Conservation (phyloP, 2,888 invertebrate genomes). For the Hypsopygia costalis region DNA sequence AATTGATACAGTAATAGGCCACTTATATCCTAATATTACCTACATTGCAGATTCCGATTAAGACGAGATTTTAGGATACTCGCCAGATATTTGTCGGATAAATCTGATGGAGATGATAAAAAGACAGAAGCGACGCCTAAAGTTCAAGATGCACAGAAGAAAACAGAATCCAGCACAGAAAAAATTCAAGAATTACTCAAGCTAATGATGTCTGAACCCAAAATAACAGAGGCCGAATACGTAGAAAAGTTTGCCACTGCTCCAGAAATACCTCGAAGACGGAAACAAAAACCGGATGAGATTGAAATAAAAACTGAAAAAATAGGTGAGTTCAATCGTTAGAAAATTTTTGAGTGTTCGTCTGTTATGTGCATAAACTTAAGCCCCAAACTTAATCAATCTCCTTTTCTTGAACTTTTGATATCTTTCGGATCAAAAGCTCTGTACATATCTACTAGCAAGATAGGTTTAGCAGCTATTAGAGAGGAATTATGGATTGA, state of each 20-base stretch:
- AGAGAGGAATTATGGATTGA: too few species aligned
- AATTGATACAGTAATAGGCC: too few species aligned
- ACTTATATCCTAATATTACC: too few species aligned
- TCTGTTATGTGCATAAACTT: too few species aligned
- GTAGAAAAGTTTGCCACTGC: conserved; percentile 56
- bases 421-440: too few species aligned
- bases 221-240: conserved; percentile 58
- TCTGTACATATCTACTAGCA: too few species aligned
- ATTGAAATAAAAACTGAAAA: conserved; percentile 56
- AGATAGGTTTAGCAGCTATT: too few species aligned
- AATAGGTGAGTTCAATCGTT: conserved; percentile 55
- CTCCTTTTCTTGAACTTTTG: too few species aligned
- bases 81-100: conserved; percentile 45
- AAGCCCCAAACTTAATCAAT: too few species aligned
- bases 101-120: conserved; percentile 51
- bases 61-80: conserved; percentile 41
- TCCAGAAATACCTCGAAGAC: conserved; percentile 39
- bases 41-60: conserved; percentile 34
- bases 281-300: conserved; percentile 39
- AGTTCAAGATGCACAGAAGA: conserved; percentile 24
- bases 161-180: conserved; percentile 44
- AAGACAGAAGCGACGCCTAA: conserved; percentile 30
- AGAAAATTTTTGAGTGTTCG: too few species aligned
- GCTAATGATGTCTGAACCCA: conserved; percentile 61
- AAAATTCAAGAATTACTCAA: conserved; percentile 67